These are phyloP conservation scores for Phycodurus eques DNA, from an alignment of 2,113 vertebrate species.

Conservation along the genomic window DNA sequence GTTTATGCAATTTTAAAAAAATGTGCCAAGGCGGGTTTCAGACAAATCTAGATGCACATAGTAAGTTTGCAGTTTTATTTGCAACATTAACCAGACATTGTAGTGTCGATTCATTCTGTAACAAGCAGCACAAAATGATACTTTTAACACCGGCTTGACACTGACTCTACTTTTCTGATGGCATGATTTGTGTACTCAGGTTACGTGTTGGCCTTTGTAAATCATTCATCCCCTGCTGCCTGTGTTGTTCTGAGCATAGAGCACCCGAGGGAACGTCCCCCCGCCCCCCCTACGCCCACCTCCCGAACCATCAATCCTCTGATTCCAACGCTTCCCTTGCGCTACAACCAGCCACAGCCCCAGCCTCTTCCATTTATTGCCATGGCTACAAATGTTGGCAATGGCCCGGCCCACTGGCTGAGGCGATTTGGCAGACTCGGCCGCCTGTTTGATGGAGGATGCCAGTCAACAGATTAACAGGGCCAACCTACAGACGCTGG, in stretches of 20 bases:
- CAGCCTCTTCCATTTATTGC: conserved; percentile 62
- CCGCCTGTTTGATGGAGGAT: conserved; percentile 51
- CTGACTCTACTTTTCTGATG: not conserved
- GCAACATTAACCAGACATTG: not conserved
- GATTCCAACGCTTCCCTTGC: not conserved
- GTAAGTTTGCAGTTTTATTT: not conserved
- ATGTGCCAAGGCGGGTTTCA: not conserved
- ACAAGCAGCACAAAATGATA: not conserved
- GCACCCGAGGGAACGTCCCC: conserved; percentile 52
- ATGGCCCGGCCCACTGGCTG: conserved; percentile 49
- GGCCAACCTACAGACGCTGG: conserved; percentile 44
- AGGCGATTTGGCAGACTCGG: conserved; percentile 48
- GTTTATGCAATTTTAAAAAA: not conserved
- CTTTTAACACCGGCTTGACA: not conserved
- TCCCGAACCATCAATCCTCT: conserved; percentile 41
- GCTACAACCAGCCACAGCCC: conserved; percentile 44
- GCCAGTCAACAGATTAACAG: conserved; percentile 53
- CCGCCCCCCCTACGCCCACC: not conserved
- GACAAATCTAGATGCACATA: not conserved
- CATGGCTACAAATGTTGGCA: conserved; percentile 64
- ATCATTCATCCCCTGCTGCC: conserved; percentile 36
- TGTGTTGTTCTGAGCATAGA: conserved; percentile 56
- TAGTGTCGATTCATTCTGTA: not conserved
- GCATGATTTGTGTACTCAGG: conserved; percentile 33
- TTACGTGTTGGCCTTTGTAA: conserved; percentile 34